Evolutionary conservation across 2,113 vertebrate species (phyloP).

Genomic region (Laticauda laticaudata): DNA sequence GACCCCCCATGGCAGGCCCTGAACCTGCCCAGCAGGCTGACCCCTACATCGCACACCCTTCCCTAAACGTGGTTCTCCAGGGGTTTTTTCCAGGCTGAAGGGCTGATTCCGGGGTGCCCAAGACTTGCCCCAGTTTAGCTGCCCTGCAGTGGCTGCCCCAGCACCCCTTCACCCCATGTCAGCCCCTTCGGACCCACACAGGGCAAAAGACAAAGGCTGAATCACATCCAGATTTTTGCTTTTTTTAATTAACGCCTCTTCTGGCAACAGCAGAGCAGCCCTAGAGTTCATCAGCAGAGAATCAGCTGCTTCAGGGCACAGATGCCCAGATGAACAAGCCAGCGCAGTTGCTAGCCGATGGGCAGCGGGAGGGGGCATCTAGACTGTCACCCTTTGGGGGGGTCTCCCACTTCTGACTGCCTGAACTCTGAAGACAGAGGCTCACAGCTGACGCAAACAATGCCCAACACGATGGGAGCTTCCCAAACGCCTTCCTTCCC

Average conservation of each 20-base stretch:
- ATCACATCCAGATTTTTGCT: not conserved
- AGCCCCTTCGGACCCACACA: not conserved
- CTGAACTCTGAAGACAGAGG: not conserved
- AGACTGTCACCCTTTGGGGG: not conserved
- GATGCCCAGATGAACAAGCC: not conserved
- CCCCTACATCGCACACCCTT: too few relatives aligned
- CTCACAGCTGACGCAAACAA: not conserved
- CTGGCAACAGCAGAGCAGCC: not conserved
- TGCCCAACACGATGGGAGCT: not conserved
- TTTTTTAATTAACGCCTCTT: not conserved
- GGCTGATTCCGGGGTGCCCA: not conserved
- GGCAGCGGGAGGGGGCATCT: too few relatives aligned
- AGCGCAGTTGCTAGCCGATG: not conserved
- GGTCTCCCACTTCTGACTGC: not conserved
- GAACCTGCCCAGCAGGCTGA: too few relatives aligned
- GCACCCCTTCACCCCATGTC: accelerated
- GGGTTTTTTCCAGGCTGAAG: not conserved
- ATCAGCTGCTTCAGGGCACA: not conserved
- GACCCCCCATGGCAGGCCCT: too few relatives aligned
- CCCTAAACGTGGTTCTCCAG: too few relatives aligned
- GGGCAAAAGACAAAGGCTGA: not conserved
- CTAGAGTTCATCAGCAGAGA: not conserved
- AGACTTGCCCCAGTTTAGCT: not conserved
- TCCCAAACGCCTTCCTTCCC: not conserved
- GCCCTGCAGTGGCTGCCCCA: not conserved